A percentile compares a stretch with the other conserved stretches of the same genome.
Evolutionary conservation across 2,797 vertebrate species (phyloP).

Genomic region (Ara ararauna): DNA sequence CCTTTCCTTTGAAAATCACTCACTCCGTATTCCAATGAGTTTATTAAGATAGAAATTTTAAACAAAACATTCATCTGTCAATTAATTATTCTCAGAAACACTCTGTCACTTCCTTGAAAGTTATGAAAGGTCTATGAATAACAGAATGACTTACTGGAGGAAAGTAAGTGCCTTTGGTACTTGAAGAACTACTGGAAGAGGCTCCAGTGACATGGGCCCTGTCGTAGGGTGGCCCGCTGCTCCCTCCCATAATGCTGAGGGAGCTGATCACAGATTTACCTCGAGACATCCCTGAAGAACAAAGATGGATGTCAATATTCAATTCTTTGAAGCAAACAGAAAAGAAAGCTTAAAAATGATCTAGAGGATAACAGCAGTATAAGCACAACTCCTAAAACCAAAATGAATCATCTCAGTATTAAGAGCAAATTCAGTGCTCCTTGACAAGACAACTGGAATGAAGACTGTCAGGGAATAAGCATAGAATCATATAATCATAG

Average conservation of each 20-base stretch:
- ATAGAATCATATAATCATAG: neutral
- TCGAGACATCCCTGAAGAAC: constrained; percentile 89
- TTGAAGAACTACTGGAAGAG: constrained; percentile 97
- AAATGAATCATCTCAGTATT: neutral
- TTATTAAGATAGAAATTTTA: neutral
- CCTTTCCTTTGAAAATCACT: neutral
- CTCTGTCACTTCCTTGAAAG: neutral
- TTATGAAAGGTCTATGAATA: neutral
- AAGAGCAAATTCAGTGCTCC: neutral
- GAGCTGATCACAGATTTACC: constrained; percentile 97
- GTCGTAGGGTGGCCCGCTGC: constrained; percentile 95
- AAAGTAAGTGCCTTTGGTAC: constrained; percentile 96
- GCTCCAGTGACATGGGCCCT: constrained; percentile 96
- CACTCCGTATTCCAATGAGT: neutral
- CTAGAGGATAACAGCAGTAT: neutral
- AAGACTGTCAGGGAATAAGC: neutral
- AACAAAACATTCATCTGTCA: neutral
- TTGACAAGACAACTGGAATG: neutral
- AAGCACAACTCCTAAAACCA: neutral
- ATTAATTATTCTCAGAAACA: neutral
- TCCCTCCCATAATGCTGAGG: constrained; percentile 97
- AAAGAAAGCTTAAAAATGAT: neutral
- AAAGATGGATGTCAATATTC: neutral
- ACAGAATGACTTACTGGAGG: constrained; percentile 86
- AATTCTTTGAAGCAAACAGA: neutral